phyloP scores from a whole-genome alignment of 2,888 invertebrate species.

The Oegoconia quadripuncta region DNA sequence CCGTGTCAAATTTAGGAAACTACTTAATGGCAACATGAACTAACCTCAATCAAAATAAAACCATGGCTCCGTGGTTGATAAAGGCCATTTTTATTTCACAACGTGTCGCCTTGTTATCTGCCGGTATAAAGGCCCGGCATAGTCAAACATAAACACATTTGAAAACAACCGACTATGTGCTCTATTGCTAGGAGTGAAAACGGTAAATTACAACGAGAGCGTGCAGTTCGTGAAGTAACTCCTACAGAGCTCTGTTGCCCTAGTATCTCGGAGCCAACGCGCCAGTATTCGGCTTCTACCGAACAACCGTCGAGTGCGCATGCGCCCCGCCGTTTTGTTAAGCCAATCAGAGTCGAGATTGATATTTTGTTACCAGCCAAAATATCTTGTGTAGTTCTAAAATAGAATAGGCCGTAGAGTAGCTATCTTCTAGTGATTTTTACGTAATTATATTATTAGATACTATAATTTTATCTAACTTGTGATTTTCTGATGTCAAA shows the following conservation, averaged over 20 bases:
- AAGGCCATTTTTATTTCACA: slow-evolving; percentile 33
- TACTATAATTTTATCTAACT: too few species aligned
- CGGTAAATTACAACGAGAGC: slow-evolving; percentile 24
- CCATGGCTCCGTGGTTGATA: slow-evolving; percentile 25
- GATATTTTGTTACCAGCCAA: slow-evolving; percentile 34
- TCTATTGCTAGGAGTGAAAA: slow-evolving; percentile 23
- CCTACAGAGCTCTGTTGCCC: slow-evolving; percentile 72
- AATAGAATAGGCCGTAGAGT: slow-evolving; percentile 21
- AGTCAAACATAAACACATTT: slow-evolving; percentile 43
- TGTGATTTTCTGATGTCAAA: too few species aligned
- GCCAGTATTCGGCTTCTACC: slow-evolving; percentile 75
- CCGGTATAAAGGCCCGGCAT: too few species aligned
- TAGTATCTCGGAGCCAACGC: slow-evolving; percentile 74
- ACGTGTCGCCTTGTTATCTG: slow-evolving; percentile 51
- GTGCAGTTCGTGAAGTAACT: slow-evolving; percentile 42
- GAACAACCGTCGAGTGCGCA: slow-evolving; percentile 66
- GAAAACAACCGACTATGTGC: slow-evolving; percentile 24
- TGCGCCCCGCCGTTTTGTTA: slow-evolving; percentile 66
- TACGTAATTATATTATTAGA: not conserved
- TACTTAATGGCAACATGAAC: slow-evolving; percentile 47
- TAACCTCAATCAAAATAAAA: slow-evolving; percentile 20
- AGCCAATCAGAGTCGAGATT: slow-evolving; percentile 65
- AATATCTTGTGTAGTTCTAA: slow-evolving; percentile 32
- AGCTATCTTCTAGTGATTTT: too few species aligned
- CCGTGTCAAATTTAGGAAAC: slow-evolving; percentile 67